These are phyloP conservation scores for Notocelia uddmanniana DNA, from an alignment of 2,888 invertebrate species.

Conservation along the genomic window DNA sequence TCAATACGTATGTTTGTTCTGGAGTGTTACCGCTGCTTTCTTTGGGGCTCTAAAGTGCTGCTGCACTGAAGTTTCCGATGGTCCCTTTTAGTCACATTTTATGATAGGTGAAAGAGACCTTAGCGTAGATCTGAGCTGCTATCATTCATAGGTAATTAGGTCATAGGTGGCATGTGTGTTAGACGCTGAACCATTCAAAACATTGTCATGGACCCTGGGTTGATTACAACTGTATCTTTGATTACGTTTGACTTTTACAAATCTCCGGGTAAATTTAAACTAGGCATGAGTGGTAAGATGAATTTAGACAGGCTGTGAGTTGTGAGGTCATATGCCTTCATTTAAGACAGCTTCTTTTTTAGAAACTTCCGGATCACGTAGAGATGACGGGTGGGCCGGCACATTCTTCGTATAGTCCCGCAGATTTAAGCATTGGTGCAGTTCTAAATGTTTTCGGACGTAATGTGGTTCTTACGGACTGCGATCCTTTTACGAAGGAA, in stretches of 20 bases:
- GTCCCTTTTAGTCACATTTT: no score
- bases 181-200: no score
- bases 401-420: conserved; percentile 86
- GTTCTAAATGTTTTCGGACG: conserved; percentile 93
- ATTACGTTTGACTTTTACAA: neutral
- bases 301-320: neutral
- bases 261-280: neutral
- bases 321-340: neutral
- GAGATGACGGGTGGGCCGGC: conserved; percentile 77
- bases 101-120: no score
- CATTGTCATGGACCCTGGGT: no score
- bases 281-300: neutral
- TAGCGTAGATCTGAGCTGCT: no score
- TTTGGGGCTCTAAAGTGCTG: no score
- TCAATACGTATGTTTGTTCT: no score
- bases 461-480: conserved; percentile 91
- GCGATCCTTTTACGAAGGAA: conserved; percentile 94
- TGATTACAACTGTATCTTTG: no score
- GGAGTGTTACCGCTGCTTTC: neutral
- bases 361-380: conserved; percentile 74
- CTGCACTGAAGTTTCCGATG: no score
- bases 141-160: no score
- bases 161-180: no score
- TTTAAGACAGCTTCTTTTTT: conserved; percentile 42
- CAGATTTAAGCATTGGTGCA: conserved; percentile 93